phyloP scores from a whole-genome alignment of 2,113 vertebrate species.

The Calidris pygmaea region DNA sequence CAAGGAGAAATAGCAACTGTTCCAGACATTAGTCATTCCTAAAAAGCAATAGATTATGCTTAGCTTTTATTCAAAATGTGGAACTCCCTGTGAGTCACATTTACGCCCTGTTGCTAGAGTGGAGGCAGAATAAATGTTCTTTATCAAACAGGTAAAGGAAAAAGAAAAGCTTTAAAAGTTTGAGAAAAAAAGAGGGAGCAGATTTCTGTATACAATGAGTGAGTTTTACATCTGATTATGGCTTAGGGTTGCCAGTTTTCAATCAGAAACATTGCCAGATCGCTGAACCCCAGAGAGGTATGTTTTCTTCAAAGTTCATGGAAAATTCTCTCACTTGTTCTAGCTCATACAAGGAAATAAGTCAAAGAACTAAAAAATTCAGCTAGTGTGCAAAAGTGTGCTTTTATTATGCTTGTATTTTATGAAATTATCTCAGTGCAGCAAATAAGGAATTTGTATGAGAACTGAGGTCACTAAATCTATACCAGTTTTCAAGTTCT shows the following conservation, averaged over 20 bases:
- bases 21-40: neutral
- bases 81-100: neutral
- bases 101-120: neutral
- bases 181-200: neutral
- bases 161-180: neutral
- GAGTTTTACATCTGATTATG: neutral
- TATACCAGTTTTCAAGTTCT: neutral
- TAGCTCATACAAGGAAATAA: neutral
- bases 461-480: neutral
- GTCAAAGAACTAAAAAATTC: neutral
- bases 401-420: neutral
- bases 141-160: neutral
- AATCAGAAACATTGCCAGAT: neutral
- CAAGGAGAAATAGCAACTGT: conserved; percentile 1
- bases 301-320: neutral
- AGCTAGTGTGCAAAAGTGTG: neutral
- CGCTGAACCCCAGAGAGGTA: neutral
- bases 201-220: neutral
- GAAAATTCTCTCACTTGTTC: neutral
- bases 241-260: neutral
- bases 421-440: neutral
- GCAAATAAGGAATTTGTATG: neutral
- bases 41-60: neutral
- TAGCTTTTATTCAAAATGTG: conserved; percentile 25
- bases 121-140: neutral